phyloP scores from a whole-genome alignment of 2,888 invertebrate genomes.

The Apamea epomidion region DNA sequence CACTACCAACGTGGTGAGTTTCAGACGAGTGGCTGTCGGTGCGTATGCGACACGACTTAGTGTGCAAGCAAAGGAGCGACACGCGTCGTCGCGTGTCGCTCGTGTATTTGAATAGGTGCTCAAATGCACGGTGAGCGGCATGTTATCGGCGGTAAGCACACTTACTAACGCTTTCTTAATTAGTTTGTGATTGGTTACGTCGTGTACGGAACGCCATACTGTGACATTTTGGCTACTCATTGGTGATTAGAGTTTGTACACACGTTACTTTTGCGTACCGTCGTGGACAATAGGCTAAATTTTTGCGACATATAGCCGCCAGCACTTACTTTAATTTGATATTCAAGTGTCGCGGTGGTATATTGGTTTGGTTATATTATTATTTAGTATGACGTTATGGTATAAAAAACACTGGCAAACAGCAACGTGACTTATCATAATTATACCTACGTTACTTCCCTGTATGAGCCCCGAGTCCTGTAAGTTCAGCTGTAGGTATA shows the following conservation, averaged over 20 bases:
- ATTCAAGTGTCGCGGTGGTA: background rate
- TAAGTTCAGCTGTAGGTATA: background rate
- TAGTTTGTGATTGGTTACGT: too few species aligned
- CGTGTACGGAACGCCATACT: background rate
- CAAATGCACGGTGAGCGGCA: background rate
- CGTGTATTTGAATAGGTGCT: background rate
- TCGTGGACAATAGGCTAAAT: background rate
- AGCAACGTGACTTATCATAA: background rate
- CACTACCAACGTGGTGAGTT: conserved; percentile 16
- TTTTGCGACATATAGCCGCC: background rate
- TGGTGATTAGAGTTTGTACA: background rate
- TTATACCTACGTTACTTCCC: background rate
- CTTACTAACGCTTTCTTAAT: background rate
- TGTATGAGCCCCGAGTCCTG: background rate
- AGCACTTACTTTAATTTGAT: background rate
- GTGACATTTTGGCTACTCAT: background rate
- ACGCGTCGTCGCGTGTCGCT: background rate
- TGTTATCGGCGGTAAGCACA: background rate
- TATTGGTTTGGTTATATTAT: background rate
- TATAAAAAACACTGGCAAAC: background rate
- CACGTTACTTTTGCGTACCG: background rate
- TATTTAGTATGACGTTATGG: background rate
- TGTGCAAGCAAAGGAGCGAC: background rate
- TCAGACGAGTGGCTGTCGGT: background rate
- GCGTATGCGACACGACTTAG: background rate